Percentiles rank a stretch among this genome's conserved stretches.
Evolutionary conservation across 2,888 invertebrate species (phyloP).

Genomic region (Apamea anceps): DNA sequence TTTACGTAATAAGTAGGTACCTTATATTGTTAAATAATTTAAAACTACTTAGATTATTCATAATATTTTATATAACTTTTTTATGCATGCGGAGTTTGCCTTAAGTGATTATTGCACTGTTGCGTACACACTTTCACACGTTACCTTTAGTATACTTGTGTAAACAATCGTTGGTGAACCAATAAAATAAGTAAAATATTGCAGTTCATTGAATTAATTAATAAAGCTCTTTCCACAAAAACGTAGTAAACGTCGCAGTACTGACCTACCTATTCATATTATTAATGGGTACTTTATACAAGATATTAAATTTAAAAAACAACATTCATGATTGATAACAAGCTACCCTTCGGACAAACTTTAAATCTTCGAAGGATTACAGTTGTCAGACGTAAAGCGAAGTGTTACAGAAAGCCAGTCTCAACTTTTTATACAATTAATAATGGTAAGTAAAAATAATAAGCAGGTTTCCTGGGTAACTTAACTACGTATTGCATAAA

Average conservation of each 20-base stretch:
- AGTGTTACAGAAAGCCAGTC: background rate
- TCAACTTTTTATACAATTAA: constrained; percentile 5
- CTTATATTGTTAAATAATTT: background rate
- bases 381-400: background rate
- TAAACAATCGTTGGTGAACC: too few relatives aligned
- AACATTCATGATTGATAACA: constrained; percentile 15
- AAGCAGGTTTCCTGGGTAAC: background rate
- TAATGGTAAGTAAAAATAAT: constrained; percentile 2
- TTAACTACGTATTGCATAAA: background rate
- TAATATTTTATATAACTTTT: too few relatives aligned
- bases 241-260: background rate
- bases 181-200: background rate
- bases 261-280: background rate
- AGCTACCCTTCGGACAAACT: background rate
- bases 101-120: too few relatives aligned
- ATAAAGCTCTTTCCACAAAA: background rate
- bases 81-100: too few relatives aligned
- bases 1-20: too few relatives aligned
- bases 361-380: constrained; percentile 1
- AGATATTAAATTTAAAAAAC: background rate
- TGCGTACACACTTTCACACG: too few relatives aligned
- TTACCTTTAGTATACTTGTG: too few relatives aligned
- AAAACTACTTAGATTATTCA: background rate
- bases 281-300: background rate
- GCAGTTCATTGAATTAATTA: background rate